A percentile compares a stretch with the other conserved stretches of the same genome.
These are phyloP conservation scores for Oreochromis mossambicus DNA, from an alignment of 2,797 vertebrate species.

Conservation along the genomic window DNA sequence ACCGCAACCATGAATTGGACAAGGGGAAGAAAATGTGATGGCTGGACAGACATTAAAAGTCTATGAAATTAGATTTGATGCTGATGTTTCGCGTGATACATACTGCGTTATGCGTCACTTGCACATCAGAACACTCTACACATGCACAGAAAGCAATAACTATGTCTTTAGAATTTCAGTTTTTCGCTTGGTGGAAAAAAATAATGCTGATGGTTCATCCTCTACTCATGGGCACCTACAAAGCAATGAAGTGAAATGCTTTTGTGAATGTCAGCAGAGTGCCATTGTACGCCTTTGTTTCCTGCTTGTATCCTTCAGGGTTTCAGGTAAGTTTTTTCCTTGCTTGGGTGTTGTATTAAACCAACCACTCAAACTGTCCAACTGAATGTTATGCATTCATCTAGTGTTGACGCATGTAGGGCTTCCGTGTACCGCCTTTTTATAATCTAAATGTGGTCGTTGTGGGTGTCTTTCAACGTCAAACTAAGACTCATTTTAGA, in stretches of 20 bases:
- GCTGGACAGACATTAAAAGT: no score
- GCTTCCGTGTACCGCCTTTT: neutral
- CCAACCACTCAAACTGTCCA: neutral
- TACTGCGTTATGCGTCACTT: neutral
- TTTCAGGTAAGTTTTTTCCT: neutral
- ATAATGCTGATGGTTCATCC: neutral
- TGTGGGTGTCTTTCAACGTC: neutral
- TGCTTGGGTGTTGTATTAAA: neutral
- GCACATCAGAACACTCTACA: neutral
- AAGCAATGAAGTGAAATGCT: neutral
- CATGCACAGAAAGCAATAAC: neutral
- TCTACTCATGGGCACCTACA: neutral
- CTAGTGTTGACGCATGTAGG: neutral
- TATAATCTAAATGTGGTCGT: neutral
- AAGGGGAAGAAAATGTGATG: neutral
- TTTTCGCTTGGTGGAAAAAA: neutral
- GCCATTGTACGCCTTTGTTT: neutral
- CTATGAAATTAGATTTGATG: neutral
- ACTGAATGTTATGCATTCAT: neutral
- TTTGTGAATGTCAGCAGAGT: neutral
- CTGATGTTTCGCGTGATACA: neutral
- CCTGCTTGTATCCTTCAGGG: neutral
- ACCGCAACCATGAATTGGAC: neutral
- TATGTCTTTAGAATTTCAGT: neutral
- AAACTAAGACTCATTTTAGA: neutral